Evolutionary conservation across 2,797 vertebrate genomes (phyloP), one percentile per base, ranked within the genome.

Genomic region (Sternotherus odoratus): DNA sequence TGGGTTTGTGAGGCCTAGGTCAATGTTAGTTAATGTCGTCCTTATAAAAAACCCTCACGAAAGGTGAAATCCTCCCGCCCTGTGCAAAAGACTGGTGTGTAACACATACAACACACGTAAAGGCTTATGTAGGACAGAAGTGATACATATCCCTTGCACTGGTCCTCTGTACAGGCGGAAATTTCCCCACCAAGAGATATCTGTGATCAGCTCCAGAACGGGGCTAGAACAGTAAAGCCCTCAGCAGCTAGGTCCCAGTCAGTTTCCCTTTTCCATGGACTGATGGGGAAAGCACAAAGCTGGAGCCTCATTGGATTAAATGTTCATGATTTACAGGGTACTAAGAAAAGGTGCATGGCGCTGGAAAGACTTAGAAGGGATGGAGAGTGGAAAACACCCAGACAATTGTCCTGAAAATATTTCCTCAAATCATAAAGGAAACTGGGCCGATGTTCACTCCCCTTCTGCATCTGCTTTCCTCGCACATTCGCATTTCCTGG

Each of bases 391-490:
- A 30, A 63, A n/a, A 2, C 0, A n/a, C 33, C 33, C 6, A 82
- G 5, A 1, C 11, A 15, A 23, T 39, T 69, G 23, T 23, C 36
- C 36, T 69, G 36, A 36, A 69, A 69, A 69, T 69, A 69, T 39
- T 39, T 16, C 36, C 66, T 69, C n/a, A 10, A 21, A 36, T 69
- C 15, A 39, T 39, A 69, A 69, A 10, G 30, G 57, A 7, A 30
- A 33, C 28, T 60, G 21, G 36, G 9, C 36, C 66, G 11, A 0
- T 10, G 7, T 30, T n/a, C 72, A 51, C 13, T 6, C 2, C 39
- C 8, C 17, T 28, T 15, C 0, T 16, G 3, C 5, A 13, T 66
- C 1, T 0, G 1, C 12, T 50, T 1, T n/a, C 43, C 53, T 2
- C 0, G 2, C 21, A 24, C 21, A 39, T 36, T 39, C 33, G 63